phyloP scores from a whole-genome alignment of 2,113 vertebrate genomes.

The Rhagologus leucostigma region DNA sequence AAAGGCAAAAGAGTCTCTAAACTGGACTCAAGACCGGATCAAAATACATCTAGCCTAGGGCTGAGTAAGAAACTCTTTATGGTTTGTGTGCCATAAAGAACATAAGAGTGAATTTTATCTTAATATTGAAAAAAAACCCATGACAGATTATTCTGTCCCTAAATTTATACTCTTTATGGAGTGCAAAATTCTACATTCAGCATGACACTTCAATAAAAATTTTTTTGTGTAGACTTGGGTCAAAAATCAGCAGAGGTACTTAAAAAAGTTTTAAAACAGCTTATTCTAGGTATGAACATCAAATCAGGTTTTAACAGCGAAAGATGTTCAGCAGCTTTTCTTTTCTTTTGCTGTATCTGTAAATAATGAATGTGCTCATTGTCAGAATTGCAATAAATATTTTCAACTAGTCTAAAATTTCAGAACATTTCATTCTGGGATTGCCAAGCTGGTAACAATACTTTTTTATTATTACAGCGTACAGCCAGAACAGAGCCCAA shows the following conservation, averaged over 20 bases:
- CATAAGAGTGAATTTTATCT: neutral
- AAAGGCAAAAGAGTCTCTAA: neutral
- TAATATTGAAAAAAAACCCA: neutral
- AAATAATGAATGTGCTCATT: neutral
- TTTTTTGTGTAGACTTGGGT: neutral
- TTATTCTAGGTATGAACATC: neutral
- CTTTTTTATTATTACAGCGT: neutral
- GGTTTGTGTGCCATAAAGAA: neutral
- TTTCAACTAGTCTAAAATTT: neutral
- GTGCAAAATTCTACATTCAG: neutral
- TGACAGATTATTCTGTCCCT: accelerated
- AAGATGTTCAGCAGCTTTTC: neutral
- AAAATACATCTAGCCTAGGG: neutral
- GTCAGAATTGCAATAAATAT: neutral
- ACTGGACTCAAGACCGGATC: neutral
- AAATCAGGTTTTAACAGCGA: constrained; percentile 33
- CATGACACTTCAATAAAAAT: neutral
- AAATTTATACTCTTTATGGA: neutral
- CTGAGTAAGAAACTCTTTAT: neutral
- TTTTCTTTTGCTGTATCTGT: neutral
- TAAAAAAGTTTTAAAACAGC: constrained; percentile 9
- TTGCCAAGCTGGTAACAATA: neutral
- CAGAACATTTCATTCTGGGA: neutral
- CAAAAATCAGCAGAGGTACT: constrained; percentile 5
- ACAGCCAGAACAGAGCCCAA: neutral